A percentile compares a stretch with the other conserved stretches of the same genome.
These are phyloP conservation scores for Lepus americanus DNA, from an alignment of 2,113 vertebrate genomes.

Conservation along the genomic window DNA sequence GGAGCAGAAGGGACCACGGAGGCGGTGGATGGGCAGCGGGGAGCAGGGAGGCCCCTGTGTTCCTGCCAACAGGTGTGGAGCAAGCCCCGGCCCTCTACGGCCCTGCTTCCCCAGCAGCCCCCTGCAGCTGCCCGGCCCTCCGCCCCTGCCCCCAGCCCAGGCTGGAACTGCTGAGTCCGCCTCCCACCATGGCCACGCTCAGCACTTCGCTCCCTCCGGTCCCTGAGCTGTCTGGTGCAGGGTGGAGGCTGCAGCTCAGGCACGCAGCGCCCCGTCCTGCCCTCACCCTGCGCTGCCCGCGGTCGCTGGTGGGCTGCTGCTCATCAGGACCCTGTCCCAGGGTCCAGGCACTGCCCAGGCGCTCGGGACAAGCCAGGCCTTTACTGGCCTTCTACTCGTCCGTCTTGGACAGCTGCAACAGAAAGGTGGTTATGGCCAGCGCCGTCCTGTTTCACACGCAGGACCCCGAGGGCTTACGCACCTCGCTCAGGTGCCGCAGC, in stretches of 20 bases:
- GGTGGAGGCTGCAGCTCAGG: slow-evolving; percentile 14
- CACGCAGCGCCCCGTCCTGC: background rate
- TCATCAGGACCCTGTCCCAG: background rate
- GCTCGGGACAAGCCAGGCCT: too few species aligned
- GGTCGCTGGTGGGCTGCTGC: background rate
- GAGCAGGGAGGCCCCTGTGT: background rate
- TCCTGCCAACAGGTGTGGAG: background rate
- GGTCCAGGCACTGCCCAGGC: background rate
- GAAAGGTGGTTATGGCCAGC: background rate
- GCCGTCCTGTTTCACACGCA: background rate
- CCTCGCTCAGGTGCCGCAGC: background rate
- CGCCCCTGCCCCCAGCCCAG: too few species aligned
- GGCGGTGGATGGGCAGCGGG: too few species aligned
- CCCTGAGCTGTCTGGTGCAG: background rate
- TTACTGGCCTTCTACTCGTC: background rate
- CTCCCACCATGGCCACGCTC: background rate
- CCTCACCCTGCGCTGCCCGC: too few species aligned
- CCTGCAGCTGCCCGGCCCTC: slow-evolving; percentile 1
- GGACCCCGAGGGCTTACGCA: background rate
- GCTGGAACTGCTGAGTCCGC: slow-evolving; percentile 68
- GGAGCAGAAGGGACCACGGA: background rate
- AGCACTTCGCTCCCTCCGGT: slow-evolving; percentile 46
- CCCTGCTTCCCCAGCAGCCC: background rate
- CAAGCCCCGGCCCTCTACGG: background rate
- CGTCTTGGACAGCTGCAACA: background rate